phyloP scores from a whole-genome alignment of 2,113 vertebrate species.

The Microcebus lehilahytsara region DNA sequence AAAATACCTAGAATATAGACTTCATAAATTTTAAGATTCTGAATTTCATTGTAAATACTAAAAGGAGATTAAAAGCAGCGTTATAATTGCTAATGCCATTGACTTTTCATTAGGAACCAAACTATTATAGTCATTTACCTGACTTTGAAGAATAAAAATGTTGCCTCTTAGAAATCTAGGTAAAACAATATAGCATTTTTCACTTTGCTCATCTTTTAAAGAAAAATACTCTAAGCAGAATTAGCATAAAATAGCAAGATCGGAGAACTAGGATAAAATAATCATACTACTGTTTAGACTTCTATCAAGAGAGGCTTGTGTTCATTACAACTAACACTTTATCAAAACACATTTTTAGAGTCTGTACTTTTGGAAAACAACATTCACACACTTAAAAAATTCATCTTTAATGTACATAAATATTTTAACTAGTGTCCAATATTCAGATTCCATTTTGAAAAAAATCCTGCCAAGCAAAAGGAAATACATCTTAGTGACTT shows the following conservation, averaged over 20 bases:
- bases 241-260: background rate
- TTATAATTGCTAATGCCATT: background rate
- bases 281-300: background rate
- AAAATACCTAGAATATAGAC: background rate
- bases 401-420: conserved; percentile 53
- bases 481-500: background rate
- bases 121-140: background rate
- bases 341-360: conserved; percentile 47
- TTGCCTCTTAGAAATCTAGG: conserved; percentile 9
- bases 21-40: conserved; percentile 26
- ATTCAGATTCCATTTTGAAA: conserved; percentile 47
- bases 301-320: background rate
- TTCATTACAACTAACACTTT: conserved; percentile 51
- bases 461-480: background rate
- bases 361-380: conserved; percentile 37
- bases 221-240: conserved; percentile 35
- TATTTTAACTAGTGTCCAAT: conserved; percentile 52
- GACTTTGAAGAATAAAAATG: background rate
- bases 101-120: conserved; percentile 20
- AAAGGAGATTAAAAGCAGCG: conserved; percentile 36
- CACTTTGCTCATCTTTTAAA: background rate
- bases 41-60: background rate
- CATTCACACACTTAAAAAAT: conserved; percentile 50
- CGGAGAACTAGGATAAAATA: conserved; percentile 31
- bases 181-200: conserved; percentile 29